phyloP scores from a whole-genome alignment of 1,140 invertebrate genomes.

The Atta texana region DNA sequence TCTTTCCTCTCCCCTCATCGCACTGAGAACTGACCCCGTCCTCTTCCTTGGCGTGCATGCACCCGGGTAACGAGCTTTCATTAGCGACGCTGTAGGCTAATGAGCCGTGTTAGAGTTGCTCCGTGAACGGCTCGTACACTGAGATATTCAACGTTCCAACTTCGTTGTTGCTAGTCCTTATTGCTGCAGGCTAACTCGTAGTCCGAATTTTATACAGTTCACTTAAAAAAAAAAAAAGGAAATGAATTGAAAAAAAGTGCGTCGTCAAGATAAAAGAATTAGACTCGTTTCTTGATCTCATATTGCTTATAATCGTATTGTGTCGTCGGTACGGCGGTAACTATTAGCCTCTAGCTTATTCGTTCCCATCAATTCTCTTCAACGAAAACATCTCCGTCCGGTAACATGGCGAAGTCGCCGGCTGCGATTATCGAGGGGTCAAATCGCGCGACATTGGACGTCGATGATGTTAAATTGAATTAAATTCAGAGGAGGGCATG shows the following conservation, averaged over 20 bases:
- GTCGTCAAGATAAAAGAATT: neutral
- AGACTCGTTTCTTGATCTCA: neutral
- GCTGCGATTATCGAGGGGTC: conserved; percentile 59
- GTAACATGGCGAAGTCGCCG: conserved; percentile 29
- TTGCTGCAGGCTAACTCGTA: neutral
- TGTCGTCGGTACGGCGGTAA: neutral
- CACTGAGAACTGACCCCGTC: conserved; percentile 49
- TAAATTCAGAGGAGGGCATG: conserved; percentile 52
- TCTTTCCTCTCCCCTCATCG: neutral
- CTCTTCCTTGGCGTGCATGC: conserved; percentile 76
- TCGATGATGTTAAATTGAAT: conserved; percentile 68
- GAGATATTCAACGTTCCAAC: conserved; percentile 60
- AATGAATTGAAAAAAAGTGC: neutral
- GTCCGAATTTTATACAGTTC: neutral
- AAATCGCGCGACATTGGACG: conserved; percentile 62
- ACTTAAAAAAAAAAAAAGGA: neutral
- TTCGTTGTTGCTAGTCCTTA: conserved; percentile 25
- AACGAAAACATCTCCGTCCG: conserved; percentile 54
- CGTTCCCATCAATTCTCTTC: conserved; percentile 35
- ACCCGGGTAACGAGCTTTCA: conserved; percentile 85
- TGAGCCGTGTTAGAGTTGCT: conserved; percentile 82
- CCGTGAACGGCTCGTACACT: conserved; percentile 69
- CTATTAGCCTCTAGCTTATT: conserved; percentile 42
- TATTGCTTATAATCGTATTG: conserved; percentile 15
- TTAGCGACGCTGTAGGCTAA: conserved; percentile 86